Conservation (phyloP, 2,888 invertebrate genomes). For the Epiblema foenella region DNA sequence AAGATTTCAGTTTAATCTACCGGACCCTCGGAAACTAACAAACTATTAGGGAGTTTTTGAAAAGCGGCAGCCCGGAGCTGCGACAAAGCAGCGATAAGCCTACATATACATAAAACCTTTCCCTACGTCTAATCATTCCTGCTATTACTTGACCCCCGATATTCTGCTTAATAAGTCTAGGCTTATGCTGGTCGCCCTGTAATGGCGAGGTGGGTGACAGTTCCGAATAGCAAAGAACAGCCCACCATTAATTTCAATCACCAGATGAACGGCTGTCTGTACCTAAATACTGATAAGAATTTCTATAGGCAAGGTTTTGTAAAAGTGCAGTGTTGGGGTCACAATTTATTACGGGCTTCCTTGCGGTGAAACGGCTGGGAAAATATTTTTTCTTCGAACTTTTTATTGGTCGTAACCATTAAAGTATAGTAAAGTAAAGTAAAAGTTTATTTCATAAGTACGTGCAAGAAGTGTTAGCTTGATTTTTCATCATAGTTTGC, state of each 20-base stretch:
- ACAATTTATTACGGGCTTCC: constrained; percentile 37
- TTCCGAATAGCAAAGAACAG: constrained; percentile 41
- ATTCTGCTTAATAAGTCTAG: not conserved
- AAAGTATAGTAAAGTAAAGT: too few relatives aligned
- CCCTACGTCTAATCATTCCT: not conserved
- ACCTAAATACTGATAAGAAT: constrained; percentile 64
- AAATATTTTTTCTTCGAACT: not conserved
- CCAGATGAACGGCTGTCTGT: constrained; percentile 61
- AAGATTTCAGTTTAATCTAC: constrained; percentile 44
- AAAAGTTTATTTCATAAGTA: too few relatives aligned
- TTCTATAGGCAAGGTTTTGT: constrained; percentile 66
- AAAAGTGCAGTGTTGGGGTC: constrained; percentile 34
- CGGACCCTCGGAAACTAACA: constrained; percentile 45
- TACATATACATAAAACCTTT: not conserved
- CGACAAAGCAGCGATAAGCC: constrained; percentile 71
- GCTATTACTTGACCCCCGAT: not conserved
- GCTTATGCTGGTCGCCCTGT: not conserved
- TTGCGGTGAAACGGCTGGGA: constrained; percentile 4
- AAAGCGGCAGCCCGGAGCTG: constrained; percentile 55
- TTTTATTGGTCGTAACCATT: not conserved
- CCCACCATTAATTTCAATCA: constrained; percentile 79
- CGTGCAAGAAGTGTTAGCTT: too few relatives aligned
- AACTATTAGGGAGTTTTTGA: constrained; percentile 58
- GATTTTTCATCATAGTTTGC: too few relatives aligned
- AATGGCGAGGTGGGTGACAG: not conserved